Conservation (phyloP, 1,140 invertebrate genomes). For the Drosophila rhopaloa region DNA sequence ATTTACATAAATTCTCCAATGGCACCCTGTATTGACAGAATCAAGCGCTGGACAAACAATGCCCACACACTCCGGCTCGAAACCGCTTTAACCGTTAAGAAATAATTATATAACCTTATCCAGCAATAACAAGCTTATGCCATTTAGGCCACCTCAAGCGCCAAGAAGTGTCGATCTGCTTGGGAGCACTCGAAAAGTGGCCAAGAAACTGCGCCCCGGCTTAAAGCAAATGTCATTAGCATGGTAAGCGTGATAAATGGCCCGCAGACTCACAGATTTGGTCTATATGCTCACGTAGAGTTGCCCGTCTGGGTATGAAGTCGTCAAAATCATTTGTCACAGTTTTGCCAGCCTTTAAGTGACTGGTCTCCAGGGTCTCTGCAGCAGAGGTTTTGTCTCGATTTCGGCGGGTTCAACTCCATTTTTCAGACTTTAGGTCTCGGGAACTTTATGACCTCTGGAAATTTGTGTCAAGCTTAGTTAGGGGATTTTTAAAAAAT, state of each 20-base stretch:
- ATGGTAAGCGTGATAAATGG: slow-evolving; percentile 81
- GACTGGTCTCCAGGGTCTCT: slow-evolving; percentile 36
- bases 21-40: slow-evolving; percentile 79
- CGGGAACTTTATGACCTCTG: slow-evolving; percentile 30
- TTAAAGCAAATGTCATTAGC: slow-evolving; percentile 73
- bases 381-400: slow-evolving; percentile 36
- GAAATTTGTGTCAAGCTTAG: slow-evolving; percentile 16
- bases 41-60: slow-evolving; percentile 72
- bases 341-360: slow-evolving; percentile 72
- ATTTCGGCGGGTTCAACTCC: slow-evolving; percentile 33
- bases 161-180: slow-evolving; percentile 49
- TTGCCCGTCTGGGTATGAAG: slow-evolving; percentile 62
- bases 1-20: slow-evolving; percentile 81
- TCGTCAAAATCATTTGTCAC: slow-evolving; percentile 80
- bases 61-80: slow-evolving; percentile 55
- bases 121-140: slow-evolving; percentile 52
- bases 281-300: slow-evolving; percentile 28
- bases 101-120: slow-evolving; percentile 77
- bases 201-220: slow-evolving; percentile 30
- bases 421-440: slow-evolving; percentile 56
- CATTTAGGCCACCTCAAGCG: slow-evolving; percentile 46
- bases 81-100: slow-evolving; percentile 67
- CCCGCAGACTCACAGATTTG: slow-evolving; percentile 60
- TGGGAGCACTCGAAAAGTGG: slow-evolving; percentile 42
- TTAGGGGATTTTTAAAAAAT: background rate